These are phyloP conservation scores for Muntiacus reevesi DNA, from an alignment of 2,113 vertebrate species.

Conservation along the genomic window DNA sequence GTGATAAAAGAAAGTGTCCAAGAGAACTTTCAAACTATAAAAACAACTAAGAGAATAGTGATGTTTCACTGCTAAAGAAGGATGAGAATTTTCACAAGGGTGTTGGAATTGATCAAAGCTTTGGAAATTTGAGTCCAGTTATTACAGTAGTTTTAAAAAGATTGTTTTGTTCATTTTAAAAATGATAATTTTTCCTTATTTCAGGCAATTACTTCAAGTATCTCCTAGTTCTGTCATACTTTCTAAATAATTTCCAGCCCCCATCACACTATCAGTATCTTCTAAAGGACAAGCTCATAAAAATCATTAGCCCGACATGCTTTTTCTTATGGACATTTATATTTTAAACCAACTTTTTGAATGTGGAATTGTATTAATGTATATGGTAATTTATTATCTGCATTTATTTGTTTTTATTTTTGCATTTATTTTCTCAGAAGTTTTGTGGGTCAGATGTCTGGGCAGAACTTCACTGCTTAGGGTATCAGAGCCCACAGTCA, in stretches of 20 bases:
- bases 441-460: background rate
- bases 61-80: background rate
- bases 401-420: background rate
- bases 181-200: background rate
- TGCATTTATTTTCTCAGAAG: background rate
- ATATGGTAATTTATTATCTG: background rate
- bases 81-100: background rate
- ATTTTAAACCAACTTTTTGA: background rate
- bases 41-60: background rate
- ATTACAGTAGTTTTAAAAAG: background rate
- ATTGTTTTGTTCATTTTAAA: background rate
- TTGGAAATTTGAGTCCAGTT: background rate
- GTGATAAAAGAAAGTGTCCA: background rate
- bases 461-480: background rate
- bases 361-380: background rate
- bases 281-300: background rate
- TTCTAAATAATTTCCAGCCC: background rate
- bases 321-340: background rate
- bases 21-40: background rate
- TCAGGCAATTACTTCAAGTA: background rate
- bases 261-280: background rate
- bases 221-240: background rate
- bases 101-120: background rate
- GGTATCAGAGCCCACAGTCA: background rate
- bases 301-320: background rate